These are phyloP conservation scores for Pachypanchax playfairii DNA, from an alignment of 2,113 vertebrate genomes.

Conservation along the genomic window DNA sequence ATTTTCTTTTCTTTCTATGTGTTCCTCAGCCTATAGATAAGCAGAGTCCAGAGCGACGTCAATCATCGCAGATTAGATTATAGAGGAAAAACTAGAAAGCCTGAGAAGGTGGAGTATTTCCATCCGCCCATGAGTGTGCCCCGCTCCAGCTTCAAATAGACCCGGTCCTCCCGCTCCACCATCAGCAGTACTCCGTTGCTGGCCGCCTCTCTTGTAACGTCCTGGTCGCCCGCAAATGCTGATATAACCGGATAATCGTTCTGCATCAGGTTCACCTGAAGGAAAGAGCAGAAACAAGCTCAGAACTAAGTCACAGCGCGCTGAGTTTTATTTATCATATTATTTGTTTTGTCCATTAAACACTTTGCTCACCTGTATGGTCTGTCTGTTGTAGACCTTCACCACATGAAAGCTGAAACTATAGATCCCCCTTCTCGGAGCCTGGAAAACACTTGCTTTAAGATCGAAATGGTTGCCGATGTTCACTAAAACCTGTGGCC, in stretches of 20 bases:
- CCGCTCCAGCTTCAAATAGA: slow-evolving; percentile 96
- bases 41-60: slow-evolving; percentile 71
- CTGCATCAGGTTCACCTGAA: slow-evolving; percentile 98
- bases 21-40: slow-evolving; percentile 69
- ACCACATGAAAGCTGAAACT: slow-evolving; percentile 99
- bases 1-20: slow-evolving; percentile 38
- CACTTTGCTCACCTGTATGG: slow-evolving; percentile 96
- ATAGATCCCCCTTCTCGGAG: slow-evolving; percentile 97
- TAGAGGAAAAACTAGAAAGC: slow-evolving; percentile 99
- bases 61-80: slow-evolving; percentile 81
- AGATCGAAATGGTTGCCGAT: slow-evolving; percentile 99
- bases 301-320: background rate
- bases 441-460: slow-evolving; percentile 96
- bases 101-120: slow-evolving; percentile 99
- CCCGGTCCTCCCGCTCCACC: slow-evolving; percentile 96
- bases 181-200: slow-evolving; percentile 97
- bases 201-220: slow-evolving; percentile 97
- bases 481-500: slow-evolving; percentile 95
- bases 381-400: slow-evolving; percentile 99
- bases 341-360: background rate
- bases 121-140: slow-evolving; percentile 99
- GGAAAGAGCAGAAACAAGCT: slow-evolving; percentile 18
- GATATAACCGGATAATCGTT: slow-evolving; percentile 98
- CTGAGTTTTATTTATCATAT: background rate
- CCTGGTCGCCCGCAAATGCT: slow-evolving; percentile 98